These are phyloP conservation scores for Myrmecobius fasciatus DNA, from an alignment of 2,113 vertebrate genomes.

Conservation along the genomic window DNA sequence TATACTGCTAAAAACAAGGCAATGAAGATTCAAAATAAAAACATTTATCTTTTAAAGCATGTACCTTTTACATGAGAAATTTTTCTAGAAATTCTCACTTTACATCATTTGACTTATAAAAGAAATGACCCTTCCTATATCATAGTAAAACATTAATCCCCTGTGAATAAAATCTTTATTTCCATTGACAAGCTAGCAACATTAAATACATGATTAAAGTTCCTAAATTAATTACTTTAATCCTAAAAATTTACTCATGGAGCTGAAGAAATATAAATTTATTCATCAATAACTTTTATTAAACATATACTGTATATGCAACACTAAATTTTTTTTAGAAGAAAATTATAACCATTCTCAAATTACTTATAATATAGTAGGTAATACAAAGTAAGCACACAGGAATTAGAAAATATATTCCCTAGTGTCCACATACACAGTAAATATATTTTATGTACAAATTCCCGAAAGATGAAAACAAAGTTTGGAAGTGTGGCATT, in stretches of 20 bases:
- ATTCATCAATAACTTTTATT: neutral
- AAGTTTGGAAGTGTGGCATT: neutral
- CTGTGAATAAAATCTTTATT: neutral
- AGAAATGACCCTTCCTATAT: neutral
- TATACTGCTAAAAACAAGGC: neutral
- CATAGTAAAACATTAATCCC: neutral
- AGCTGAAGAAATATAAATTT: neutral
- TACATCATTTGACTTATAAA: neutral
- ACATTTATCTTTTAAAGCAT: neutral
- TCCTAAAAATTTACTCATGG: too few relatives aligned
- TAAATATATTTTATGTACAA: neutral
- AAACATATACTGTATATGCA: neutral
- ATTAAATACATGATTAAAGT: neutral
- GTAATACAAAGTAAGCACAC: too few relatives aligned
- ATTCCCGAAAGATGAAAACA: neutral
- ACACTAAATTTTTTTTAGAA: too few relatives aligned
- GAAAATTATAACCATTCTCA: too few relatives aligned
- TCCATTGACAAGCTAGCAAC: neutral
- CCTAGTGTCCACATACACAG: neutral
- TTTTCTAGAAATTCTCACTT: neutral
- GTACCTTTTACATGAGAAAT: neutral
- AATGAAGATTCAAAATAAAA: slow-evolving; percentile 16
- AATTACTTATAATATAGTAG: too few relatives aligned
- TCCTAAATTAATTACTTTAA: neutral
- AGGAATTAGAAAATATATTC: too few relatives aligned